phyloP scores from a whole-genome alignment of 2,888 invertebrate genomes.

The Amitus sp. region DNA sequence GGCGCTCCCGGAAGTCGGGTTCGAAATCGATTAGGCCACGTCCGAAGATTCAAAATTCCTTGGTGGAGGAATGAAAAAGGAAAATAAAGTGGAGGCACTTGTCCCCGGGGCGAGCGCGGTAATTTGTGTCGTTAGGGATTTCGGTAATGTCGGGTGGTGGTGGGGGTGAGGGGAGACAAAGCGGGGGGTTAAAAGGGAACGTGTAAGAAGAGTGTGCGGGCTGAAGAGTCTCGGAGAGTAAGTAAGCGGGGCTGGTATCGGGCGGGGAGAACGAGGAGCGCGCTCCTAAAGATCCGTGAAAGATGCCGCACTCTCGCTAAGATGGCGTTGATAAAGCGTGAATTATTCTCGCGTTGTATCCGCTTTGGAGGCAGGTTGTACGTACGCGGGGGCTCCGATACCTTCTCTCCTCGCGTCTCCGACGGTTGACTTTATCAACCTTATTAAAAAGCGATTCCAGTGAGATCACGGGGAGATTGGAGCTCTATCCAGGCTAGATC shows the following conservation, averaged over 20 bases:
- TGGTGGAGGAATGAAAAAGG: not conserved
- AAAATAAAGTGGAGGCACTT: not conserved
- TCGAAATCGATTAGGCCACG: too few species aligned
- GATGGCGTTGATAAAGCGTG: constrained; percentile 64
- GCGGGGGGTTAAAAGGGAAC: constrained; percentile 20
- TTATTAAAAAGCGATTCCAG: constrained; percentile 62
- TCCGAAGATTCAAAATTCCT: too few species aligned
- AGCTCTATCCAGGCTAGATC: constrained; percentile 48
- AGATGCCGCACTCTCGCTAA: constrained; percentile 57
- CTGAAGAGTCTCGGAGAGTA: constrained; percentile 10
- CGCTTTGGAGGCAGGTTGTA: constrained; percentile 46
- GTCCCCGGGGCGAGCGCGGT: not conserved
- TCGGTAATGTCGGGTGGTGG: not conserved
- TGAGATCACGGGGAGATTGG: constrained; percentile 58
- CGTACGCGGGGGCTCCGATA: constrained; percentile 32
- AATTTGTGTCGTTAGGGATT: not conserved
- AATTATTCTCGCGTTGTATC: constrained; percentile 55
- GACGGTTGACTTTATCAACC: constrained; percentile 62
- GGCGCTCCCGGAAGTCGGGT: too few species aligned
- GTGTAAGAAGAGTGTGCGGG: constrained; percentile 25
- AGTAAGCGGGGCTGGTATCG: constrained; percentile 17
- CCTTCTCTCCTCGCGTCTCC: constrained; percentile 41
- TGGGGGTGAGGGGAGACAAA: constrained; percentile 13
- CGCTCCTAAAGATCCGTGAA: constrained; percentile 46
- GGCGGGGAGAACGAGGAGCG: constrained; percentile 24